Evolutionary conservation across 2,797 vertebrate species (phyloP).

Genomic region (Periophthalmus magnuspinnatus): DNA sequence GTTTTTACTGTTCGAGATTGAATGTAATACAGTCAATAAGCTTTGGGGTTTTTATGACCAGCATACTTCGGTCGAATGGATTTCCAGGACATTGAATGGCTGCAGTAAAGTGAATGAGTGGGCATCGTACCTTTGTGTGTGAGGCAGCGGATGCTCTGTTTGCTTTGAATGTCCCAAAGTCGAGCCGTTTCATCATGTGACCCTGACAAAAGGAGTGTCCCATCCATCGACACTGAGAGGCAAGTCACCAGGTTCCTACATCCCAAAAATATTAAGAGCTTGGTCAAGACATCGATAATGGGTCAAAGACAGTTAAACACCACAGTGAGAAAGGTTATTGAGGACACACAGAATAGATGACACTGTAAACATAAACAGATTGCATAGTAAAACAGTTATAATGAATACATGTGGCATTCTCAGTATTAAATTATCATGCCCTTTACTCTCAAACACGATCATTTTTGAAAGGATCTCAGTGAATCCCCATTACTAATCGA

Average conservation of each 20-base stretch:
- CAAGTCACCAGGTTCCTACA: slow-evolving; percentile 92
- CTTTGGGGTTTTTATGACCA: slow-evolving; percentile 2
- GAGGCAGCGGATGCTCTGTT: slow-evolving; percentile 88
- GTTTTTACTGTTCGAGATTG: neutral
- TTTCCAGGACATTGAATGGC: neutral
- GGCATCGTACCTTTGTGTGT: slow-evolving; percentile 86
- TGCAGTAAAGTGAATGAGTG: neutral
- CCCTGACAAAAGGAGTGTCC: slow-evolving; percentile 88
- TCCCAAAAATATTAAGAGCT: neutral
- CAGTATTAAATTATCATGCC: too few species aligned
- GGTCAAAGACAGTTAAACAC: neutral
- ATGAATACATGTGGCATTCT: too few species aligned
- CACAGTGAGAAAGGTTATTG: neutral
- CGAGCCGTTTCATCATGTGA: slow-evolving; percentile 91
- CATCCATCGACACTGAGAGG: slow-evolving; percentile 90
- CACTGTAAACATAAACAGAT: too few species aligned
- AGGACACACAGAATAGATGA: neutral
- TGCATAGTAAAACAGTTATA: too few species aligned
- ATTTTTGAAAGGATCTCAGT: too few species aligned
- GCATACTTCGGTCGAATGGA: slow-evolving; percentile 2
- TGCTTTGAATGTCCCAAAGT: slow-evolving; percentile 94
- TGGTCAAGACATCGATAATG: neutral
- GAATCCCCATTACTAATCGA: too few species aligned
- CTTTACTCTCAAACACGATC: too few species aligned
- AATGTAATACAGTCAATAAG: slow-evolving; percentile 9